Percentiles rank a stretch among this genome's conserved stretches.
Conservation (phyloP, 2,888 invertebrate genomes). For the Athalia rosae region DNA sequence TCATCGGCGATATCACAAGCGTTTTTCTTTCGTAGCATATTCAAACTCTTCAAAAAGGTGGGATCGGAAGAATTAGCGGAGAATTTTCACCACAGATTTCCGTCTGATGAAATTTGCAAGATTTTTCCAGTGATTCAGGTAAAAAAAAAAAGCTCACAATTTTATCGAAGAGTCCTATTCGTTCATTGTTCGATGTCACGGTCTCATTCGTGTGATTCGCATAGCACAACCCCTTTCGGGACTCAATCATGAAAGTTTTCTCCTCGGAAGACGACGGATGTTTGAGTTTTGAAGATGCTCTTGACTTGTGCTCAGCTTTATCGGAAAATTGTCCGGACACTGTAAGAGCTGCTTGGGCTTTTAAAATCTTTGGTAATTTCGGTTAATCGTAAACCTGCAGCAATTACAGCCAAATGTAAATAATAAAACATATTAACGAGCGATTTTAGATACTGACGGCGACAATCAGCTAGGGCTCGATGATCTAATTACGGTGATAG, state of each 20-base stretch:
- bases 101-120: slow-evolving; percentile 75
- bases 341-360: slow-evolving; percentile 87
- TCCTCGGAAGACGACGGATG: slow-evolving; percentile 81
- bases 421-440: not conserved
- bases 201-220: slow-evolving; percentile 62
- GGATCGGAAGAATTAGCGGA: slow-evolving; percentile 72
- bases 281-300: slow-evolving; percentile 86
- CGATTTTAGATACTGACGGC: slow-evolving; percentile 78
- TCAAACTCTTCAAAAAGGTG: slow-evolving; percentile 77
- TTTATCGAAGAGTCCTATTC: not conserved
- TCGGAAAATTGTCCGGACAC: slow-evolving; percentile 82
- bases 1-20: slow-evolving; percentile 31
- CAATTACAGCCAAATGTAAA: not conserved
- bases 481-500: slow-evolving; percentile 77
- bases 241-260: slow-evolving; percentile 84
- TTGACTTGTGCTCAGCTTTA: slow-evolving; percentile 87
- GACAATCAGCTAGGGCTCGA: slow-evolving; percentile 78
- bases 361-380: slow-evolving; percentile 82
- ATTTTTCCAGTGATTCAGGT: slow-evolving; percentile 82
- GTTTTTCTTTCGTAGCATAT: slow-evolving; percentile 73
- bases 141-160: slow-evolving; percentile 53
- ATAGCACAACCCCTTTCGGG: slow-evolving; percentile 85
- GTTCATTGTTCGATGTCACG: not conserved
- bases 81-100: slow-evolving; percentile 76
- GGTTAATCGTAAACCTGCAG: not conserved